Conservation (phyloP, 2,113 vertebrate species). For the Myotis lucifugus region DNA sequence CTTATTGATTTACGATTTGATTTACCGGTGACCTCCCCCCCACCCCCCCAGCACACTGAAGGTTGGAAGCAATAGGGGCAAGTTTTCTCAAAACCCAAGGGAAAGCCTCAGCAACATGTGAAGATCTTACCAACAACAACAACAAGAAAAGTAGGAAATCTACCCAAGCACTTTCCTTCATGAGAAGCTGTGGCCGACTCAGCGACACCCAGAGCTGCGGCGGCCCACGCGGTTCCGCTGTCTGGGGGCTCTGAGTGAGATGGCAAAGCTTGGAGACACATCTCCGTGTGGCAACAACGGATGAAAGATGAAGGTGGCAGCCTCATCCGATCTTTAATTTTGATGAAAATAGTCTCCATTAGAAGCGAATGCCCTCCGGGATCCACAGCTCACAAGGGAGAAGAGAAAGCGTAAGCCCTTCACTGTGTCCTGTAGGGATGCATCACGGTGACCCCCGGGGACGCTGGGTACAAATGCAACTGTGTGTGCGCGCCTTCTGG, state of each 20-base stretch:
- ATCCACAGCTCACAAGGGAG: not conserved
- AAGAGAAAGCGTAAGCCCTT: not conserved
- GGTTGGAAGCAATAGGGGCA: not conserved
- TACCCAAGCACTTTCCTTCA: not conserved
- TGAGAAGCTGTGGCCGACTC: not conserved
- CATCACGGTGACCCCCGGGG: not conserved
- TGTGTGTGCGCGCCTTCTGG: rapidly evolving
- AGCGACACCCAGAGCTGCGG: not conserved
- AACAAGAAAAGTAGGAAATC: not conserved
- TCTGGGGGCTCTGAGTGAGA: not conserved
- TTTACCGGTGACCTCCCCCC: not conserved
- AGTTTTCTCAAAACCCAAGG: not conserved
- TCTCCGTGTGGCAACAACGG: not conserved
- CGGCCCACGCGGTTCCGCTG: not conserved
- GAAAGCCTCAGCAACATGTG: not conserved
- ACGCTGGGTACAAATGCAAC: not conserved
- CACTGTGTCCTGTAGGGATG: not conserved
- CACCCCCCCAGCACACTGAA: rapidly evolving
- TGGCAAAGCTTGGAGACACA: rapidly evolving
- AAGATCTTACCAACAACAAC: not conserved
- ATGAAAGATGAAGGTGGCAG: rapidly evolving
- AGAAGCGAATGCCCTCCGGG: not conserved
- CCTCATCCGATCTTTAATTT: not conserved
- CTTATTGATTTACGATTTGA: too few species aligned
- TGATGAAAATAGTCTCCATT: not conserved